A percentile compares a stretch with the other conserved stretches of the same genome.
These are phyloP conservation scores for Cryptophagus acutangulus DNA, from an alignment of 2,888 invertebrate species.

Conservation along the genomic window DNA sequence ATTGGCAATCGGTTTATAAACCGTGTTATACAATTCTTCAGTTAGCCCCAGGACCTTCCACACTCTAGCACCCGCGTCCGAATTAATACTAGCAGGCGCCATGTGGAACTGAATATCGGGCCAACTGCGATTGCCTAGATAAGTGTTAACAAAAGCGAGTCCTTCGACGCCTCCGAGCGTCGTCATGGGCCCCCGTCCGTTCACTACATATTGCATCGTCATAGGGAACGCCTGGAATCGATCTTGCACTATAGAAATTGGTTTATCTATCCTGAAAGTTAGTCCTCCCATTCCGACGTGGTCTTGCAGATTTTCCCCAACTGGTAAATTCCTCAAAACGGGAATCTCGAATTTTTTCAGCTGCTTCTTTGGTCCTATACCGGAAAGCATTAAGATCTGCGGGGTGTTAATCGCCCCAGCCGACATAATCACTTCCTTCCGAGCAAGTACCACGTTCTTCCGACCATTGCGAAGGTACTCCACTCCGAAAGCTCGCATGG, in stretches of 20 bases:
- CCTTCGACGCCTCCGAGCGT: constrained; percentile 84
- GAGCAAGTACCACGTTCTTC: constrained; percentile 64
- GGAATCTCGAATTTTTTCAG: constrained; percentile 65
- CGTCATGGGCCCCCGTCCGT: constrained; percentile 80
- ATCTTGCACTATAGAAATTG: constrained; percentile 72
- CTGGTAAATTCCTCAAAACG: constrained; percentile 68
- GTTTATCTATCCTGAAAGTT: constrained; percentile 63
- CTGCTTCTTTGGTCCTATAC: constrained; percentile 60
- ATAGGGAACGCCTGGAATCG: constrained; percentile 66
- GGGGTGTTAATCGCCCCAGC: constrained; percentile 91
- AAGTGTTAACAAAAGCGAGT: constrained; percentile 80
- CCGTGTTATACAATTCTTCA: constrained; percentile 72
- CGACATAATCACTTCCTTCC: constrained; percentile 79
- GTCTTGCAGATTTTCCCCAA: constrained; percentile 81
- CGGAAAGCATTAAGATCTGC: constrained; percentile 87
- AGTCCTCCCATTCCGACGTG: constrained; percentile 83
- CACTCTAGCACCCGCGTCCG: constrained; percentile 67
- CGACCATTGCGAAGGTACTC: constrained; percentile 70
- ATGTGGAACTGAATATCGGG: constrained; percentile 91
- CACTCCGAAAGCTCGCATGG: constrained; percentile 72
- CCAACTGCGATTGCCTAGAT: constrained; percentile 74
- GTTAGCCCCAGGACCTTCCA: constrained; percentile 74
- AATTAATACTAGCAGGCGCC: constrained; percentile 83
- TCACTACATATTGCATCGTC: constrained; percentile 73
- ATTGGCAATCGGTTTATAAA: constrained; percentile 75